Evolutionary conservation across 2,113 vertebrate species (phyloP), one percentile per base, ranked within the genome.

Genomic region (Pterocles burchelli): DNA sequence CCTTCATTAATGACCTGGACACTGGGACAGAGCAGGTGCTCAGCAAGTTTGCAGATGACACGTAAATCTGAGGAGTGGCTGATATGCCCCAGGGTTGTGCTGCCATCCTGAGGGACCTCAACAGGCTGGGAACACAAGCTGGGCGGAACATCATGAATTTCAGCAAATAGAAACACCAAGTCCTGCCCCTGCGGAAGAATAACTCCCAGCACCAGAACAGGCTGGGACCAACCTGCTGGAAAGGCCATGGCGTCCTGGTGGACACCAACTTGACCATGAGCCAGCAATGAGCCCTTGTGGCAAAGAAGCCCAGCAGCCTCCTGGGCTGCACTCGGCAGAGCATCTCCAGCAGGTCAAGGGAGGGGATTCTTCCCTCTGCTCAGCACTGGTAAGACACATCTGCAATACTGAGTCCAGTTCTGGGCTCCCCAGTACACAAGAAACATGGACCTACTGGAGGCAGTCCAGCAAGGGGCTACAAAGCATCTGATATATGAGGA

Each of bases 11-110:
- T 0, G 1, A 33, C 29, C 17, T n/a, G 63, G 26, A 38, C 19
- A 5, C 13, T 54, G 62, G 34, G 17, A 66, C 29, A 70, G 66
- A 62, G 43, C 11, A 45, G 0, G 0, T 14, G 19, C n/a, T 59
- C 29, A 24, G 58, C 51, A 43, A 34, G 51, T 38, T 19, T 65
- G 20, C 11, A 80, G 74, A 11, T 71, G 75, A 49, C 3, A 24
- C 10, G 13, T 41, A 36, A 59, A 80, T 12, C 14, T 45, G 26
- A 80, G 49, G 6, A n/a, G 34, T 15, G 51, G 6, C 38, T 81
- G 80, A 16, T 24, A 20, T 0, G 0, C 31, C 51, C 49, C 38
- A 45, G 31, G 10, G 38, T 18, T 0, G 1, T 49, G 45, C 25
- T 74, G 78, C 31, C 38, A 28, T 36, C 16, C 55, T 48, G 57